Conservation (phyloP, 2,797 vertebrate genomes). For the Schizopygopsis malacanthus region DNA sequence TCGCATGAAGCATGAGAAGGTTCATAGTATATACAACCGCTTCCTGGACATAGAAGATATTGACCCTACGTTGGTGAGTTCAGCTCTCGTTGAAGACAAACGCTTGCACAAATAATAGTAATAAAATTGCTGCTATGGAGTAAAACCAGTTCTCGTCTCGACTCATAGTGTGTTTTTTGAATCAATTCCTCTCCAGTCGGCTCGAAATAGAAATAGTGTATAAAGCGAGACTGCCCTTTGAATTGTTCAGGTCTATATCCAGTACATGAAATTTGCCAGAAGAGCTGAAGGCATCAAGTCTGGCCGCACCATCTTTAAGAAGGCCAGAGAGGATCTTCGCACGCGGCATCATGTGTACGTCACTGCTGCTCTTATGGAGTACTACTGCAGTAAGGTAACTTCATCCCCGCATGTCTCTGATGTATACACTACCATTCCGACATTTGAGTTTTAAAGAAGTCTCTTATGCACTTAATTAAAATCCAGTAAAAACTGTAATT, state of each 20-base stretch:
- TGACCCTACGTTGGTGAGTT: constrained; percentile 87
- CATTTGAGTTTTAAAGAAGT: no score
- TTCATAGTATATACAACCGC: constrained; percentile 97
- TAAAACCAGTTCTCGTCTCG: neutral
- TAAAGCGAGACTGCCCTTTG: neutral
- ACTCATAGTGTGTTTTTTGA: neutral
- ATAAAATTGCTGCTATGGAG: neutral
- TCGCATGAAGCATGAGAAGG: constrained; percentile 99
- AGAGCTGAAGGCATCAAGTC: constrained; percentile 98
- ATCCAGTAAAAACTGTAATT: no score
- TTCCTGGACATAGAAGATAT: constrained; percentile 88
- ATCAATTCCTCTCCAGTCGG: neutral
- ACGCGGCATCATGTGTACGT: constrained; percentile 98
- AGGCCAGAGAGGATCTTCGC: constrained; percentile 92
- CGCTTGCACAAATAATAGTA: neutral
- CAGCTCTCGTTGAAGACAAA: neutral
- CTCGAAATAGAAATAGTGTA: neutral
- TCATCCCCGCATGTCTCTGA: neutral
- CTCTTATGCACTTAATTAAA: no score
- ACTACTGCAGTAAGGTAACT: constrained; percentile 97
- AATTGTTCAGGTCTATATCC: constrained; percentile 90
- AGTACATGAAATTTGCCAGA: constrained; percentile 99
- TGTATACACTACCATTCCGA: neutral
- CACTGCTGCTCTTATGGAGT: constrained; percentile 97
- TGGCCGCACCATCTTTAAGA: constrained; percentile 97